phyloP scores from a whole-genome alignment of 2,113 vertebrate species.

The Larimichthys crocea region DNA sequence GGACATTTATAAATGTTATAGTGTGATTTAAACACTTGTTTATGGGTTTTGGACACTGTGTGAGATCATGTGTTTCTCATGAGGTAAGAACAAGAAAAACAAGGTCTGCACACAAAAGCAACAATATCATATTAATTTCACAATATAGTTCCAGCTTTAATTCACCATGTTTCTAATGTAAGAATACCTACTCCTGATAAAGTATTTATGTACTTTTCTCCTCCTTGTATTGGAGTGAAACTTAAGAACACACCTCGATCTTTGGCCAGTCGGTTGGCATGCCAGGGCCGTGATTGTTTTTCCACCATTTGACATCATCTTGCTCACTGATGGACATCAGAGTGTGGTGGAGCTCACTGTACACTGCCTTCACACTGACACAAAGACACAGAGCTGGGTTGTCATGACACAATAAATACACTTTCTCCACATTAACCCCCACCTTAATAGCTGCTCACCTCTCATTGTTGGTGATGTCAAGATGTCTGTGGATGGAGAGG shows the following conservation, averaged over 20 bases:
- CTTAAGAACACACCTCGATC: conserved; percentile 78
- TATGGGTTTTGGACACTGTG: not conserved
- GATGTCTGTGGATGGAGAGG: conserved; percentile 87
- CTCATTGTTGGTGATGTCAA: conserved; percentile 87
- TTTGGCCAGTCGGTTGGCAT: conserved; percentile 88
- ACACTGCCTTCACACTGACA: conserved; percentile 85
- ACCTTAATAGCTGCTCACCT: conserved; percentile 66
- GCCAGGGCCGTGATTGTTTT: conserved; percentile 85
- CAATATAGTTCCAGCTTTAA: not conserved
- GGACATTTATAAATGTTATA: not conserved
- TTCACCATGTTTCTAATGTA: not conserved
- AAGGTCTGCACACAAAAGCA: not conserved
- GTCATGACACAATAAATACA: not conserved
- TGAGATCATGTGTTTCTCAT: not conserved
- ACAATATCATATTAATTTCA: not conserved
- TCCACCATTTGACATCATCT: conserved; percentile 89
- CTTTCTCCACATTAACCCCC: not conserved
- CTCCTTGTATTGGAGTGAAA: not conserved
- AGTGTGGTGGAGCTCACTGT: conserved; percentile 85
- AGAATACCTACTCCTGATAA: too few relatives aligned
- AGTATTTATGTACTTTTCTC: not conserved
- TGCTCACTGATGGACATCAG: conserved; percentile 85
- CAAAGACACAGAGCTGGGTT: conserved; percentile 1
- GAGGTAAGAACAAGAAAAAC: not conserved
- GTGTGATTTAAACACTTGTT: not conserved